Percentiles rank a stretch among this genome's conserved stretches.
Conservation (phyloP, 1,140 invertebrate genomes). For the Triops cancriformis region DNA sequence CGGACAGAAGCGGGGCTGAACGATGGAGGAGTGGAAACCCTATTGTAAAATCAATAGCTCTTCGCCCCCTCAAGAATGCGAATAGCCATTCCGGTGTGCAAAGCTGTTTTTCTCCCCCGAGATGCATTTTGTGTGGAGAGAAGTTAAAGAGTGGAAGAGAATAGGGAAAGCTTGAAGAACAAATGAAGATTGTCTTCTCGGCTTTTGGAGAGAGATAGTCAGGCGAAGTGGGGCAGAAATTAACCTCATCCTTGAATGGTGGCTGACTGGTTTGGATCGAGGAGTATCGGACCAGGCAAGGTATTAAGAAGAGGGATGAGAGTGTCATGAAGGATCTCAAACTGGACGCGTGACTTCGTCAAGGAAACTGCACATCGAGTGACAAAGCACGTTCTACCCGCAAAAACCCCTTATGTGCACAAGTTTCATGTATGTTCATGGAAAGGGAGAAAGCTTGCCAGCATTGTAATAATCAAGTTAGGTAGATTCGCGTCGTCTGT, state of each 20-base stretch:
- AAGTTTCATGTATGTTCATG: neutral
- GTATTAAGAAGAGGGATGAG: neutral
- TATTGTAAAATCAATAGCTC: conserved; percentile 7
- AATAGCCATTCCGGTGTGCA: conserved; percentile 3
- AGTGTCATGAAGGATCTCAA: neutral
- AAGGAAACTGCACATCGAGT: neutral
- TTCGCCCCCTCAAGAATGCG: neutral
- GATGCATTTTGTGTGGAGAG: too few relatives aligned
- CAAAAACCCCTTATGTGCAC: neutral
- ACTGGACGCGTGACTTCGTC: neutral
- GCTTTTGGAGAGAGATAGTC: too few relatives aligned
- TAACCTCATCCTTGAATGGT: neutral
- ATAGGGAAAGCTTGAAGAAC: neutral
- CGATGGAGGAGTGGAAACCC: neutral
- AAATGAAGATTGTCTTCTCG: neutral
- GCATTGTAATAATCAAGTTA: too few relatives aligned
- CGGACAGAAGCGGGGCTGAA: neutral
- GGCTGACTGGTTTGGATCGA: neutral
- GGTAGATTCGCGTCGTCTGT: too few relatives aligned
- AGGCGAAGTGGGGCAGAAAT: neutral
- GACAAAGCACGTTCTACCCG: neutral
- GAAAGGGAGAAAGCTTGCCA: neutral
- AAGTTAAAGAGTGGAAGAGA: neutral
- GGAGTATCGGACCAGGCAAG: neutral
- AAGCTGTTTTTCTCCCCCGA: neutral